Percentiles rank a stretch among this genome's conserved stretches.
These are phyloP conservation scores for Siniperca obscura DNA, from an alignment of 2,797 vertebrate species.

Conservation along the genomic window DNA sequence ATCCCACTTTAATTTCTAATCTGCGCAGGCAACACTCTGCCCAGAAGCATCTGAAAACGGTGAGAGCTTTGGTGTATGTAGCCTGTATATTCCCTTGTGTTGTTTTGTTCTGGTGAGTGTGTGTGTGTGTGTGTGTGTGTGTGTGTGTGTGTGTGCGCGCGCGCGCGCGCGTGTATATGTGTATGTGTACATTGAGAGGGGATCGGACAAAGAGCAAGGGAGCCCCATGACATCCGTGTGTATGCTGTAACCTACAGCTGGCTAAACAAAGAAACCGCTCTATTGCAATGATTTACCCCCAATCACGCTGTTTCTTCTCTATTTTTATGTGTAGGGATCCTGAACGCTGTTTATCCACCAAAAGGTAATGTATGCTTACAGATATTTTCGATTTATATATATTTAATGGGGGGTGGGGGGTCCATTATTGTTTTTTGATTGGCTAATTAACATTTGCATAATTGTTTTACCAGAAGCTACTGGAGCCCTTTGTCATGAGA, in stretches of 20 bases:
- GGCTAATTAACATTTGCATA: slow-evolving; percentile 83
- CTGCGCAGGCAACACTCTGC: slow-evolving; percentile 11
- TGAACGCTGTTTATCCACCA: slow-evolving; percentile 43
- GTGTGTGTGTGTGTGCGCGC: not conserved
- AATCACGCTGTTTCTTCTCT: slow-evolving; percentile 56
- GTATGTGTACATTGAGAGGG: slow-evolving; percentile 76
- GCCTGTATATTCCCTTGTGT: slow-evolving; percentile 15
- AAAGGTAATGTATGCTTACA: slow-evolving; percentile 56
- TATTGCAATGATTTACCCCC: slow-evolving; percentile 68
- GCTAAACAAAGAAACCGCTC: slow-evolving; percentile 87
- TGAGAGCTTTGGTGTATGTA: slow-evolving; percentile 44
- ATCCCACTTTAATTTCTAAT: slow-evolving; percentile 49
- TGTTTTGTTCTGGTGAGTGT: slow-evolving; percentile 53
- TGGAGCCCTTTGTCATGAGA: slow-evolving; percentile 75
- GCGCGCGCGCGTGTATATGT: slow-evolving; percentile 15
- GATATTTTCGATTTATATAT: slow-evolving; percentile 53
- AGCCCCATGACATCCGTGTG: slow-evolving; percentile 83
- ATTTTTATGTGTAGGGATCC: slow-evolving; percentile 55
- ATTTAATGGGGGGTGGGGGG: slow-evolving; percentile 8
- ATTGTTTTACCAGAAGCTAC: slow-evolving; percentile 76
- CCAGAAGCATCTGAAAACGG: slow-evolving; percentile 37
- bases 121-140: slow-evolving; percentile 6
- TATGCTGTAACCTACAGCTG: slow-evolving; percentile 83
- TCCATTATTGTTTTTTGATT: slow-evolving; percentile 78
- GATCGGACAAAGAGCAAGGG: slow-evolving; percentile 85